These are phyloP conservation scores for Charanyca ferruginea DNA, from an alignment of 2,888 invertebrate genomes.

Conservation along the genomic window DNA sequence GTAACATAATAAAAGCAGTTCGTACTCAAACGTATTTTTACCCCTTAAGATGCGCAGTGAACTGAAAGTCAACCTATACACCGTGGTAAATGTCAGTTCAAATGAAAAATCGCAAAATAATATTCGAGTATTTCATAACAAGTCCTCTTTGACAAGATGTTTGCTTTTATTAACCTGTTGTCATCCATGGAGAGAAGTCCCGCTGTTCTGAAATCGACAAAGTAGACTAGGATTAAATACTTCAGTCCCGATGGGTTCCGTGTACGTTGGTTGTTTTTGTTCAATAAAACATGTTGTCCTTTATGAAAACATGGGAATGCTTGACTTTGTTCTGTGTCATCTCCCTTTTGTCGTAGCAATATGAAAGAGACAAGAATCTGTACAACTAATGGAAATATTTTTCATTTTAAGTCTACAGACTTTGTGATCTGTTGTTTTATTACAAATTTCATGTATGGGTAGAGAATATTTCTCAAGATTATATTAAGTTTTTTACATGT, in stretches of 20 bases:
- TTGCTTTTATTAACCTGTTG: slow-evolving; percentile 33
- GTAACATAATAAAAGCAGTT: no score
- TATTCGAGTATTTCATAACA: slow-evolving; percentile 6
- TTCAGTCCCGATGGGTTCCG: slow-evolving; percentile 17
- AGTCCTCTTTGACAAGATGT: slow-evolving; percentile 19
- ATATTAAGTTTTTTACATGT: no score
- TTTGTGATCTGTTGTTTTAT: not conserved
- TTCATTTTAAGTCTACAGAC: not conserved
- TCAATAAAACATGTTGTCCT: slow-evolving; percentile 29
- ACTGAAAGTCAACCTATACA: not conserved
- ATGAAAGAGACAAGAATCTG: slow-evolving; percentile 13
- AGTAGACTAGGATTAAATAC: slow-evolving; percentile 30
- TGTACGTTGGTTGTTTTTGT: slow-evolving; percentile 13
- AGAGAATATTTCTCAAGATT: no score
- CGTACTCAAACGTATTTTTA: no score
- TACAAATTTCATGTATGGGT: not conserved
- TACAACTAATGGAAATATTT: slow-evolving; percentile 13
- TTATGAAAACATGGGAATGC: slow-evolving; percentile 33
- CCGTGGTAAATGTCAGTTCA: not conserved
- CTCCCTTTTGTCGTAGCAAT: slow-evolving; percentile 22
- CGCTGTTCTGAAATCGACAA: slow-evolving; percentile 25
- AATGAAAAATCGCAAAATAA: slow-evolving; percentile 20
- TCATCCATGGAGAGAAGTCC: not conserved
- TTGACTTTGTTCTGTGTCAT: slow-evolving; percentile 27
- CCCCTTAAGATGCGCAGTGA: not conserved